phyloP scores from a whole-genome alignment of 2,113 vertebrate genomes.

The Myiopsitta monachus region DNA sequence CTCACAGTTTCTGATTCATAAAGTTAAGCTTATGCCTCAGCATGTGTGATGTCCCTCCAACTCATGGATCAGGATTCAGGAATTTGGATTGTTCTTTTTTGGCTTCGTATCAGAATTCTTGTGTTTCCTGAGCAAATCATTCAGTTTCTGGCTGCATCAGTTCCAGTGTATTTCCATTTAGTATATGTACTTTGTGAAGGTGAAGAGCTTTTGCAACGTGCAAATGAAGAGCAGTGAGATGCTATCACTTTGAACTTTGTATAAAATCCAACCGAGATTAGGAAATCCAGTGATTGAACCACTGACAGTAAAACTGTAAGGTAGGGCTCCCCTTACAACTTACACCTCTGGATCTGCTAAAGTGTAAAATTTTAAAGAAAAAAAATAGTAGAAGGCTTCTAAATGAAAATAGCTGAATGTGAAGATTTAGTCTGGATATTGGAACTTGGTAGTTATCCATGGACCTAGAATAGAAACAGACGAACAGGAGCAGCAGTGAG shows the following conservation, averaged over 20 bases:
- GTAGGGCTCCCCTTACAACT: not conserved
- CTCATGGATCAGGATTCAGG: not conserved
- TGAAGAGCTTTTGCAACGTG: not conserved
- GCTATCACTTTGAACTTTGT: not conserved
- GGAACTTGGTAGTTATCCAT: not conserved
- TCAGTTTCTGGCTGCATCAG: not conserved
- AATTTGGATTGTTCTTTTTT: not conserved
- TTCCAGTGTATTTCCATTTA: not conserved
- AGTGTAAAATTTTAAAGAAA: not conserved
- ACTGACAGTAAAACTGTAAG: not conserved
- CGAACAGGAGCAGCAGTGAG: not conserved
- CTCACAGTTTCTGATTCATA: not conserved
- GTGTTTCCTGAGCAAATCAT: not conserved
- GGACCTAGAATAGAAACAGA: not conserved
- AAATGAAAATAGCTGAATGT: not conserved
- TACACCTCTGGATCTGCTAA: not conserved
- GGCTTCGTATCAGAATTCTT: not conserved
- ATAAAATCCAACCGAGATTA: not conserved
- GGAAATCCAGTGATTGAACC: not conserved
- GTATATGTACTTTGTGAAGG: not conserved
- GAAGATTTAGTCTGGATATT: not conserved
- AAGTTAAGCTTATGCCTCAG: not conserved
- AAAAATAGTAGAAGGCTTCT: not conserved
- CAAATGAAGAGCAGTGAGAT: not conserved
- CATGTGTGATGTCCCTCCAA: not conserved